Evolutionary conservation across 1,140 invertebrate genomes (phyloP).

Genomic region (Nomia melanderi): DNA sequence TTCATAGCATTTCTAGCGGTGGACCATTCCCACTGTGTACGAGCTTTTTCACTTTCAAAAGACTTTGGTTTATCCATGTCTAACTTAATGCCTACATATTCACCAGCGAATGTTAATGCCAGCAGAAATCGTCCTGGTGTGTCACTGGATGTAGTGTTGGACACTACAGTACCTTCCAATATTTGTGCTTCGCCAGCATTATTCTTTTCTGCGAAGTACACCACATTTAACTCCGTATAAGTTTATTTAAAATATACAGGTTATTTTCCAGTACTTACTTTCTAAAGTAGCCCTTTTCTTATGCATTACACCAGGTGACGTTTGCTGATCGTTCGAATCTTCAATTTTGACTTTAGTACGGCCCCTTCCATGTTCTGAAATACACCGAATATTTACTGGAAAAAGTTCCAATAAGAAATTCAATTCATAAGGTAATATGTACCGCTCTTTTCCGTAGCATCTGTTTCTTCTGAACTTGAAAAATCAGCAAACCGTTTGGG

Average conservation of each 20-base stretch:
- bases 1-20: conserved; percentile 82
- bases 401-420: conserved; percentile 2
- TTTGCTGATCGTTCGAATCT: conserved; percentile 74
- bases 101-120: conserved; percentile 82
- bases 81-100: conserved; percentile 84
- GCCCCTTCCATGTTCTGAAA: conserved; percentile 72
- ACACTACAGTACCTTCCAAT: conserved; percentile 61
- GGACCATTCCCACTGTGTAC: conserved; percentile 83
- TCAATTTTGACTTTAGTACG: conserved; percentile 75
- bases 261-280: conserved; percentile 66
- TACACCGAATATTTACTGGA: not conserved
- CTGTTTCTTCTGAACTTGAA: conserved; percentile 74
- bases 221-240: conserved; percentile 11
- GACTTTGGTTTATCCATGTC: conserved; percentile 79
- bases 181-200: conserved; percentile 52
- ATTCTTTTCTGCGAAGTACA: conserved; percentile 69
- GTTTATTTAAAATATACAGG: not conserved
- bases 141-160: conserved; percentile 55
- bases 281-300: conserved; percentile 73
- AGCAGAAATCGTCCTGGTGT: conserved; percentile 76
- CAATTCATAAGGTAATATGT: conserved; percentile 30
- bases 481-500: conserved; percentile 83
- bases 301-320: conserved; percentile 61
- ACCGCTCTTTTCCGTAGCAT: conserved; percentile 68
- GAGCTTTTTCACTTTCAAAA: conserved; percentile 80